Evolutionary conservation across 2,797 vertebrate species (phyloP).

Genomic region (Salmo trutta): DNA sequence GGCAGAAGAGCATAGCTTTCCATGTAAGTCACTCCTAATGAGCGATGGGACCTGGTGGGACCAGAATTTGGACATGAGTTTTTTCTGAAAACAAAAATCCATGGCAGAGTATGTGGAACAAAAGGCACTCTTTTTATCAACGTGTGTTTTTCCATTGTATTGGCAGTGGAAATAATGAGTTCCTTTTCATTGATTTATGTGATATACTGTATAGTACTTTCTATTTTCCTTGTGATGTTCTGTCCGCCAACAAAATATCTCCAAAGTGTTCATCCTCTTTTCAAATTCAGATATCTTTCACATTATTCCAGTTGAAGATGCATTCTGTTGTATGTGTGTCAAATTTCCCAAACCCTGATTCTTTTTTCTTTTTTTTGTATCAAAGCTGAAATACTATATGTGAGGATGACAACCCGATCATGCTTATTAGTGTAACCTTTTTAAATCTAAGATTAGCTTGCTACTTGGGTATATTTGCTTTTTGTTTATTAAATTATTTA

Average conservation of each 20-base stretch:
- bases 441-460: neutral
- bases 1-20: neutral
- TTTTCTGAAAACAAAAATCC: neutral
- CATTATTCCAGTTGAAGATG: neutral
- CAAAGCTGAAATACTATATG: neutral
- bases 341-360: neutral
- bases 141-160: neutral
- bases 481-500: neutral
- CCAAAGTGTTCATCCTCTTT: neutral
- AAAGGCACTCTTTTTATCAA: neutral
- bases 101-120: neutral
- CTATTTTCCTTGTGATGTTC: neutral
- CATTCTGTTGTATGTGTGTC: neutral
- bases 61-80: neutral
- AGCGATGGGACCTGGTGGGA: neutral
- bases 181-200: neutral
- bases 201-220: neutral
- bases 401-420: neutral
- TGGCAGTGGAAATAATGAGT: neutral
- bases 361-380: neutral
- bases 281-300: neutral
- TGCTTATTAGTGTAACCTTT: neutral
- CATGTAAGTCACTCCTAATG: neutral
- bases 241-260: neutral
- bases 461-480: neutral